Evolutionary conservation across 2,797 vertebrate genomes (phyloP), one percentile per base, ranked within the genome.

Genomic region (Hybognathus amarus): DNA sequence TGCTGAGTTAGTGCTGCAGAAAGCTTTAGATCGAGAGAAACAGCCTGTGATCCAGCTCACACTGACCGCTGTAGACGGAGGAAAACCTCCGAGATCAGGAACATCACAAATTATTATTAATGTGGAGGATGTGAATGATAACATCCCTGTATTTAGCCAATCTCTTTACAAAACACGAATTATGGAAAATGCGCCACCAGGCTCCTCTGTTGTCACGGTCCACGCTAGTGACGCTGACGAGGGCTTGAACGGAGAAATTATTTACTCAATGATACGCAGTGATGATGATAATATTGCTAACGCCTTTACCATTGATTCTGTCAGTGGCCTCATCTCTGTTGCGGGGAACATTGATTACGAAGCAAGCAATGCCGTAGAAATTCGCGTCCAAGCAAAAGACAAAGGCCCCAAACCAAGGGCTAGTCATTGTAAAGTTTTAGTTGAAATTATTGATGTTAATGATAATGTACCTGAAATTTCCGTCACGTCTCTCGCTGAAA

Each of bases 1-100:
- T 9, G 78, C 92, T 0, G 93, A 94, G 24, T 80, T 94, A 7
- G 91, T 96, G 59, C 80, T 95, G 74, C 93, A 93, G 82, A 94
- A 93, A 90, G 83, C 92, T 38, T 88, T 96, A 90, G 94, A 96
- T 76, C 92, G 93, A 33, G 94, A 96, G 83, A 92, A 92, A 79
- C 89, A 91, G 81, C 81, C 92, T 64, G 74, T 88, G 22, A 92
- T 95, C 64, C 83, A 86, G 11, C 92, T 96, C 33, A 87, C 89
- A 36, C 85, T 96, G 79, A 94, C 89, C 3, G 94, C 94, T 85
- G 76, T 89, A 86, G 95, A 96, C 4, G 88, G 92, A 54, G 94
- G 95, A 54, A 87, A 86, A 74, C 94, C 94, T 30, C 89, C 91
- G 0, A 89, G 84, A 71, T 91, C 92, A 0, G 92, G 93, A 4